A percentile compares a stretch with the other conserved stretches of the same genome.
These are phyloP conservation scores for Pantala flavescens DNA, from an alignment of 1,140 invertebrate genomes.

Conservation along the genomic window DNA sequence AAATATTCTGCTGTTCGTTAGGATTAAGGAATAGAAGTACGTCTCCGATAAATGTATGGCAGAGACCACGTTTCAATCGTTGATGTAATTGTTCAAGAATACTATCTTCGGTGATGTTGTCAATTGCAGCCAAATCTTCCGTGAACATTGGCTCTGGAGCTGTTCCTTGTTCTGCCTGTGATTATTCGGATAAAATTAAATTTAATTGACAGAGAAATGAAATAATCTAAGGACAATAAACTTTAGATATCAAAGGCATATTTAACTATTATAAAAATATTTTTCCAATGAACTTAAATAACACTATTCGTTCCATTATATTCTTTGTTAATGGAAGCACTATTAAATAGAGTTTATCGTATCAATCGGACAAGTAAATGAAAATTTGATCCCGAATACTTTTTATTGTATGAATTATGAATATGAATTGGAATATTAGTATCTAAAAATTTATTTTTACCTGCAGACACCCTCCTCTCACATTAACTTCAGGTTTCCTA, in stretches of 20 bases:
- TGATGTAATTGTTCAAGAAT: conserved; percentile 63
- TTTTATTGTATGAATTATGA: too few species aligned
- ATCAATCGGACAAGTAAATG: too few species aligned
- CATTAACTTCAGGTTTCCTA: conserved; percentile 47
- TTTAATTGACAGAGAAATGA: not conserved
- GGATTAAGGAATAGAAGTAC: conserved; percentile 80
- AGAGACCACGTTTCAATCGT: conserved; percentile 56
- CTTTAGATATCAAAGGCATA: not conserved
- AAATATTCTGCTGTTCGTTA: conserved; percentile 57
- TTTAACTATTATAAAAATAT: too few species aligned
- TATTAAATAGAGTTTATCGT: too few species aligned
- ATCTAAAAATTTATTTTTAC: too few species aligned
- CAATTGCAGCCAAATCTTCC: conserved; percentile 77
- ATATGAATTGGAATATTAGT: too few species aligned
- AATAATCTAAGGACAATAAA: not conserved
- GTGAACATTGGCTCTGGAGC: conserved; percentile 57
- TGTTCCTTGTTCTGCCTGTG: conserved; percentile 29
- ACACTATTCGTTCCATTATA: too few species aligned
- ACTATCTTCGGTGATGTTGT: conserved; percentile 63
- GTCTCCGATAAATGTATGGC: conserved; percentile 84
- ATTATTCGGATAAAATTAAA: not conserved
- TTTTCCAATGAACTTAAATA: too few species aligned
- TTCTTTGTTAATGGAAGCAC: too few species aligned
- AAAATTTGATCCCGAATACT: too few species aligned
- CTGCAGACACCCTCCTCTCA: conserved; percentile 52